Conservation (phyloP, 92 coral and sea anemone genomes). For the Epizoanthus fatuus region DNA sequence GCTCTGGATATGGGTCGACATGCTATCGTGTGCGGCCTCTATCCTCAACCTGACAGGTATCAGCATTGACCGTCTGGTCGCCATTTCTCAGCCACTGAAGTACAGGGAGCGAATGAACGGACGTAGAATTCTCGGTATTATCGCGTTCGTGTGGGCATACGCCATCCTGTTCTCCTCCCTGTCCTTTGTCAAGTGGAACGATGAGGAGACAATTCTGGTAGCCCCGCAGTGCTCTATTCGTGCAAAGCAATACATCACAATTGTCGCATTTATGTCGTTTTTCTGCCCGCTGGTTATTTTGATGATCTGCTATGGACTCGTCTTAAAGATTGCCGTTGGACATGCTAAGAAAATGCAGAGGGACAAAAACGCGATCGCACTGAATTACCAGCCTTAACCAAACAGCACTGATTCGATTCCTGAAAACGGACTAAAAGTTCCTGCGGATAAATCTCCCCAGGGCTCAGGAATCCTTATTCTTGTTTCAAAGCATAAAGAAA, state of each 20-base stretch:
- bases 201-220: constrained; percentile 56
- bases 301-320: constrained; percentile 85
- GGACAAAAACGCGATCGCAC: constrained; percentile 87
- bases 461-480: constrained; percentile 16
- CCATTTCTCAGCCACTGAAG: constrained; percentile 87
- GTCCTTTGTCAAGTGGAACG: constrained; percentile 90
- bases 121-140: constrained; percentile 72
- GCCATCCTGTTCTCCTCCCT: constrained; percentile 81
- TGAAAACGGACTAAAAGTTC: constrained; percentile 48
- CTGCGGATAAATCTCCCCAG: constrained; percentile 11
- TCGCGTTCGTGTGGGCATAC: constrained; percentile 85
- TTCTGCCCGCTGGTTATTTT: constrained; percentile 92
- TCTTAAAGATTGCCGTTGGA: constrained; percentile 88
- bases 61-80: constrained; percentile 92
- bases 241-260: constrained; percentile 85
- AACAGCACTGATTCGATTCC: constrained; percentile 72
- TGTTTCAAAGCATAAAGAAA: neutral
- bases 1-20: constrained; percentile 96
- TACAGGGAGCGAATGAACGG: constrained; percentile 94
- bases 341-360: constrained; percentile 88
- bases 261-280: constrained; percentile 83
- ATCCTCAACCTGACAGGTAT: constrained; percentile 92
- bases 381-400: constrained; percentile 75
- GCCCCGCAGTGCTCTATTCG: constrained; percentile 82
- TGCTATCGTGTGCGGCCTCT: constrained; percentile 92